A percentile compares a stretch with the other conserved stretches of the same genome.
These are phyloP conservation scores for Pterocles burchelli DNA, from an alignment of 2,113 vertebrate species.

Conservation along the genomic window DNA sequence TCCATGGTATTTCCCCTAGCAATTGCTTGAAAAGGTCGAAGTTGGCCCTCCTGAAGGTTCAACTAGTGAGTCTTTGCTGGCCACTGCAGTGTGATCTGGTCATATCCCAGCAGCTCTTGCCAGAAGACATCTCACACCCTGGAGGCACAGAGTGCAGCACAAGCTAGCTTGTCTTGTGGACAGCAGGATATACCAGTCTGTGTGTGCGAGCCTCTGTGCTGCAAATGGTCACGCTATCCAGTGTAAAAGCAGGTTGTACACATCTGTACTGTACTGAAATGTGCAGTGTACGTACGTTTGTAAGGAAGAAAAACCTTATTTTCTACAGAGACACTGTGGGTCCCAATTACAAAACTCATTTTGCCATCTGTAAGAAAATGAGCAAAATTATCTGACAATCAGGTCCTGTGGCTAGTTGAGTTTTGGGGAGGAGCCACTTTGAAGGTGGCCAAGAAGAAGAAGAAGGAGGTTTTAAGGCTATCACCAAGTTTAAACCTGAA, in stretches of 20 bases:
- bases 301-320: not conserved
- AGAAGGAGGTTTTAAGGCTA: not conserved
- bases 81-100: not conserved
- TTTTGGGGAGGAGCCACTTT: not conserved
- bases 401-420: not conserved
- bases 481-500: not conserved
- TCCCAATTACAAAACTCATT: not conserved
- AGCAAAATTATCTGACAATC: not conserved
- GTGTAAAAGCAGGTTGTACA: not conserved
- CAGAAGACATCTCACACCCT: not conserved
- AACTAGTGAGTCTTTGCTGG: not conserved
- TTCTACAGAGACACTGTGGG: not conserved
- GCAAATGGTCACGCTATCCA: not conserved
- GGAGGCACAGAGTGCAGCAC: not conserved
- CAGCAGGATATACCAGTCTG: not conserved
- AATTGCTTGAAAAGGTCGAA: too few relatives aligned
- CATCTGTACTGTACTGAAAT: not conserved
- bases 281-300: accelerated
- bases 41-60: too few relatives aligned
- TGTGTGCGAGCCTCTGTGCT: not conserved
- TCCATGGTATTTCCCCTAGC: too few relatives aligned
- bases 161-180: not conserved
- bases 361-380: not conserved
- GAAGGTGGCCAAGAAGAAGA: not conserved
- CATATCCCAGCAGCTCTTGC: not conserved